A percentile compares a stretch with the other conserved stretches of the same genome.
phyloP scores from a whole-genome alignment of 2,113 vertebrate genomes.

The Phrynocephalus versicolor region DNA sequence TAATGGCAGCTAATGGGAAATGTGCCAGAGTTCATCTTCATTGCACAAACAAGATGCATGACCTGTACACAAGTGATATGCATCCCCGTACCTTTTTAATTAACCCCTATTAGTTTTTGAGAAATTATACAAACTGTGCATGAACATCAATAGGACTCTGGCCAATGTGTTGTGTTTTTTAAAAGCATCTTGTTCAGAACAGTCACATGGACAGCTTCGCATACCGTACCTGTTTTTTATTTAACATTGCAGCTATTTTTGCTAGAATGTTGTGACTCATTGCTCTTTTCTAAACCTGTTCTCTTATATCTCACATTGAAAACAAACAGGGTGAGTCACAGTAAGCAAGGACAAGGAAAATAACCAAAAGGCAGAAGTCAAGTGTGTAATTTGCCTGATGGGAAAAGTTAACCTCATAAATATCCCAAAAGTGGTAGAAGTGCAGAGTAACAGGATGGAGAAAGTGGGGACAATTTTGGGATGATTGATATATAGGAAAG shows the following conservation, averaged over 20 bases:
- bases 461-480: background rate
- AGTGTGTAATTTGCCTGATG: conserved; percentile 7
- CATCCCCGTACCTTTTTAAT: no score
- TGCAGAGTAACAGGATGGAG: background rate
- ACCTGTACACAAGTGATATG: no score
- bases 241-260: background rate
- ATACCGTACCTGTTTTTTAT: background rate
- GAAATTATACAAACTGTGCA: background rate
- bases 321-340: background rate
- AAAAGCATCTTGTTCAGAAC: background rate
- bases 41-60: no score
- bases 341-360: background rate
- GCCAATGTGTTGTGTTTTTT: background rate
- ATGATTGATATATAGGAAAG: background rate
- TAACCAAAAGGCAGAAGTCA: background rate
- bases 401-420: conserved; percentile 6
- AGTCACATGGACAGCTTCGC: background rate
- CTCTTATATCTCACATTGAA: background rate
- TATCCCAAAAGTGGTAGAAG: background rate
- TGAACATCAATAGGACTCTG: background rate
- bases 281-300: conserved; percentile 1
- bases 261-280: background rate
- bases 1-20: no score
- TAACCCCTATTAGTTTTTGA: no score
- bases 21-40: no score